Evolutionary conservation across 1,140 invertebrate genomes (phyloP).

Genomic region (Melitaea cinxia): DNA sequence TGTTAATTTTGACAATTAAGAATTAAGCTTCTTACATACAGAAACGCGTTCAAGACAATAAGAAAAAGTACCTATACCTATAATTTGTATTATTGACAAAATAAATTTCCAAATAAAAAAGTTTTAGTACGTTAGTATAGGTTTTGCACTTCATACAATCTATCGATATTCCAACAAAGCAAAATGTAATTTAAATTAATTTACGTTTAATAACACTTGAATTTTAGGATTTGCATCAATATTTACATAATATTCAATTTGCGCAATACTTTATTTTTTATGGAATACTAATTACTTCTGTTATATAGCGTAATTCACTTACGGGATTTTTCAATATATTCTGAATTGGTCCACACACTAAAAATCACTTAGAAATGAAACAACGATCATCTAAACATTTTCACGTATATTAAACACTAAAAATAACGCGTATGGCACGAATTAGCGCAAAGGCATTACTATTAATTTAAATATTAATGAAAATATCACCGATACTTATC

Average conservation of each 20-base stretch:
- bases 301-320: conserved; percentile 37
- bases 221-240: not conserved
- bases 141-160: conserved; percentile 5
- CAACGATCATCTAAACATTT: conserved; percentile 52
- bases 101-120: not conserved
- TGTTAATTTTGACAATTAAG: conserved; percentile 24
- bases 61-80: not conserved
- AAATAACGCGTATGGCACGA: conserved; percentile 27
- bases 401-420: conserved; percentile 40
- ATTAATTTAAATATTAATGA: conserved; percentile 47
- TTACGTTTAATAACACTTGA: not conserved
- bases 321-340: conserved; percentile 40
- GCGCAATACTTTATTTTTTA: not conserved
- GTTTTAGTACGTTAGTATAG: not conserved
- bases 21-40: conserved; percentile 11
- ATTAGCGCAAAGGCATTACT: conserved; percentile 49
- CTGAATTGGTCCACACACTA: conserved; percentile 29
- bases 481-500: conserved; percentile 57
- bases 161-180: conserved; percentile 1
- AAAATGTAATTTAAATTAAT: conserved; percentile 1
- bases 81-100: not conserved
- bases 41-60: conserved; percentile 18
- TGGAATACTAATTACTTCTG: not conserved
- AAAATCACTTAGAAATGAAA: conserved; percentile 26
- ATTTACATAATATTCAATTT: not conserved